phyloP scores from a whole-genome alignment of 2,888 invertebrate species.

The Leucophenga montana region DNA sequence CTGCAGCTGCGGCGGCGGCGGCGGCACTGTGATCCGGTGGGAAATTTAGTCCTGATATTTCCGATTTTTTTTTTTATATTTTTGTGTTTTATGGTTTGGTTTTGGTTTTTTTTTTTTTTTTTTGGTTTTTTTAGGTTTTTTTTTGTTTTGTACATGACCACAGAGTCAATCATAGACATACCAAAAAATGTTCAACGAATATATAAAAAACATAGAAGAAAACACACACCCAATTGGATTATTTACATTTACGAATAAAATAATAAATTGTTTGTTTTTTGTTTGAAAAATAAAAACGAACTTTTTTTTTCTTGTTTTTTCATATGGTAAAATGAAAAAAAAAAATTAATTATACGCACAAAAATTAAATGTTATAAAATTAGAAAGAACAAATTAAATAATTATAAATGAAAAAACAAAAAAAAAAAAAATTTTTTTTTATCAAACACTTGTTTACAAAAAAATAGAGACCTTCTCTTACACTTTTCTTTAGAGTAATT shows the following conservation, averaged over 20 bases:
- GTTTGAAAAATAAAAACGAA: constrained; percentile 42
- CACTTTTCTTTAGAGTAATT: too few relatives aligned
- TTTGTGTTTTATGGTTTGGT: constrained; percentile 51
- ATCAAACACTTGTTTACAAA: too few relatives aligned
- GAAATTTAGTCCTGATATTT: constrained; percentile 73
- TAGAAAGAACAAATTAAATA: constrained; percentile 32
- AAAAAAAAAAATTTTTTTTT: constrained; percentile 22
- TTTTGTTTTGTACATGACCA: constrained; percentile 71
- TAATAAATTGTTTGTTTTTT: constrained; percentile 43
- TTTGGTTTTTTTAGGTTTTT: constrained; percentile 59
- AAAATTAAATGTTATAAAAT: constrained; percentile 35
- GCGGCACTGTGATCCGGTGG: constrained; percentile 73
- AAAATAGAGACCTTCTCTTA: too few relatives aligned
- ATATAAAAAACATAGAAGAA: constrained; percentile 73
- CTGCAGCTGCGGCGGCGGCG: constrained; percentile 70
- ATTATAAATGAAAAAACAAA: constrained; percentile 29
- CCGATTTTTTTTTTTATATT: constrained; percentile 65
- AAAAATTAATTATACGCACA: constrained; percentile 27
- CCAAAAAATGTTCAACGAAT: constrained; percentile 74
- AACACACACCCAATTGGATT: constrained; percentile 74
- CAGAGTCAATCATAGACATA: constrained; percentile 73
- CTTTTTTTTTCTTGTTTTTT: constrained; percentile 27
- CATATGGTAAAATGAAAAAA: constrained; percentile 34
- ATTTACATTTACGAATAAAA: constrained; percentile 72
- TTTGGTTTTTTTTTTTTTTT: constrained; percentile 61